These are phyloP conservation scores for Cryptocephalus primarius DNA, from an alignment of 2,888 invertebrate species.

Conservation along the genomic window DNA sequence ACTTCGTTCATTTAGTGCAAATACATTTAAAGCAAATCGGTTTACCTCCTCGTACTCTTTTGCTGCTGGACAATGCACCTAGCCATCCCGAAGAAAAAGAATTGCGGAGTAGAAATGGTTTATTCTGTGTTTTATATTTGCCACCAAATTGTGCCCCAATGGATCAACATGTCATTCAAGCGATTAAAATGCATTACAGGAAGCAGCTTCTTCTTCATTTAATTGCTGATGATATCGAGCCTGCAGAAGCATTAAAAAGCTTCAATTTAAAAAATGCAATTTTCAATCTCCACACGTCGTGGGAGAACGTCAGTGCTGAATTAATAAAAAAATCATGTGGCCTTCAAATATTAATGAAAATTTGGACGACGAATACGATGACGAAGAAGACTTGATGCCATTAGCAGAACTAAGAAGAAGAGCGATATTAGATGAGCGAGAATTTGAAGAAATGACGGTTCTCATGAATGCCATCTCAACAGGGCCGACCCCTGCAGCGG, in stretches of 20 bases:
- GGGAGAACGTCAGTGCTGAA: too few relatives aligned
- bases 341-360: too few relatives aligned
- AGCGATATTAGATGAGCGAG: neutral
- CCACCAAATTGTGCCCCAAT: conserved; percentile 3
- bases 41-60: neutral
- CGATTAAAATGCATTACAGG: neutral
- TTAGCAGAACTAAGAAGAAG: neutral
- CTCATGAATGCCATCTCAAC: too few relatives aligned
- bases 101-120: neutral
- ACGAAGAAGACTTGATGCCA: too few relatives aligned
- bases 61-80: neutral
- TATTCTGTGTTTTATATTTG: neutral
- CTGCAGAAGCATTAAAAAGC: too few relatives aligned
- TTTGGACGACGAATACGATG: too few relatives aligned
- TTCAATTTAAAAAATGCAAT: neutral
- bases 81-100: neutral
- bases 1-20: neutral
- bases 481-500: too few relatives aligned
- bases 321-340: too few relatives aligned
- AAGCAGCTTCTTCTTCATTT: neutral
- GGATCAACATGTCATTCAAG: neutral
- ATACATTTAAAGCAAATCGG: neutral
- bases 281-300: neutral
- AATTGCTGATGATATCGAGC: neutral
- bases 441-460: neutral